These are phyloP conservation scores for Protonibea diacanthus DNA, from an alignment of 2,797 vertebrate species.

Conservation along the genomic window DNA sequence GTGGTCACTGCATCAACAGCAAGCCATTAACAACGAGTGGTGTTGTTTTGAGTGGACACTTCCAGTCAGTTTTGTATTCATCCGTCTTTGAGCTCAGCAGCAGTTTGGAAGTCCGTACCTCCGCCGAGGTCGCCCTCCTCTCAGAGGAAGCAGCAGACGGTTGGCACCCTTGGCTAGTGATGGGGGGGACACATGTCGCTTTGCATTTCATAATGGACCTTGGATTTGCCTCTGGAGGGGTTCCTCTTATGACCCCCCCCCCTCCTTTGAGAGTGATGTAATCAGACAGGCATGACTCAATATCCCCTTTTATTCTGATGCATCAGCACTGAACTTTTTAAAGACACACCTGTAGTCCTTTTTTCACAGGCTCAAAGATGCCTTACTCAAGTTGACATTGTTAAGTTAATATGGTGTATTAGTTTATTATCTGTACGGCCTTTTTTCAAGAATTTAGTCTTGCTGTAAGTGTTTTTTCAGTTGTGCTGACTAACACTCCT, in stretches of 20 bases:
- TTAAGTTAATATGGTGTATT: slow-evolving; percentile 7
- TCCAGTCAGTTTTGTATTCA: slow-evolving; percentile 34
- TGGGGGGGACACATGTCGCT: slow-evolving; percentile 64
- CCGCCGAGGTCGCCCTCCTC: slow-evolving; percentile 49
- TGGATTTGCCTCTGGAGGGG: slow-evolving; percentile 62
- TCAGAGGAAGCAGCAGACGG: slow-evolving; percentile 61
- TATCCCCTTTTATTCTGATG: slow-evolving; percentile 53
- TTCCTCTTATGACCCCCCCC: slow-evolving; percentile 55
- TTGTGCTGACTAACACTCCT: background rate
- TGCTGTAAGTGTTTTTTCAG: background rate
- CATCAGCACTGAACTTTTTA: slow-evolving; percentile 44
- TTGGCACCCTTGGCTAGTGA: slow-evolving; percentile 68
- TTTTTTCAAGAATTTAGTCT: slow-evolving; percentile 16
- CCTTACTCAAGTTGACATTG: background rate
- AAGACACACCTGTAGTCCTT: slow-evolving; percentile 31
- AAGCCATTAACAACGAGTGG: slow-evolving; percentile 12
- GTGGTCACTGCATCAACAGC: background rate
- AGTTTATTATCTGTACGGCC: background rate
- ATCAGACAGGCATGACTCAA: slow-evolving; percentile 69
- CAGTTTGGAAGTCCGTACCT: slow-evolving; percentile 29
- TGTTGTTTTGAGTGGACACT: slow-evolving; percentile 23
- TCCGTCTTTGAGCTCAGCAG: slow-evolving; percentile 39
- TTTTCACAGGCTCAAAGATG: slow-evolving; percentile 9
- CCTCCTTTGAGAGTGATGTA: slow-evolving; percentile 60
- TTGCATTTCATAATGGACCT: slow-evolving; percentile 70